A percentile compares a stretch with the other conserved stretches of the same genome.
These are phyloP conservation scores for Habroteleia sp. DNA, from an alignment of 2,888 invertebrate genomes.

Conservation along the genomic window DNA sequence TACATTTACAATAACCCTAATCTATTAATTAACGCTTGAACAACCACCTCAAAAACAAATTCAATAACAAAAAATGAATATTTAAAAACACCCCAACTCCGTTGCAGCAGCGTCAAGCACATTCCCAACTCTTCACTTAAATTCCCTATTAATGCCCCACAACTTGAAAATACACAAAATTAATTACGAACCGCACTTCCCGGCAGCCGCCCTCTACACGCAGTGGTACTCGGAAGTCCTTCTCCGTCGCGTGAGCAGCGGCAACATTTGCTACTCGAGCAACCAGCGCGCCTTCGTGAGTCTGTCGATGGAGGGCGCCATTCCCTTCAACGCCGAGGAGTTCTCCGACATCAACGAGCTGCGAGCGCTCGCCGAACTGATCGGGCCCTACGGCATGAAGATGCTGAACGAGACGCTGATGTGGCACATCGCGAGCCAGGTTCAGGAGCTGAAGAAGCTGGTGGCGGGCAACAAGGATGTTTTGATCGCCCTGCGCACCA, in stretches of 20 bases:
- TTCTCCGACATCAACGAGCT: slow-evolving; percentile 98
- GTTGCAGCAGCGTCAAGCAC: too few relatives aligned
- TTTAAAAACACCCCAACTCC: too few relatives aligned
- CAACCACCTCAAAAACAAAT: too few relatives aligned
- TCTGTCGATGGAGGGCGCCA: slow-evolving; percentile 93
- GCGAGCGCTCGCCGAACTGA: slow-evolving; percentile 95
- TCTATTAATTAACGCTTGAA: too few relatives aligned
- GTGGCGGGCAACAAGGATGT: slow-evolving; percentile 97
- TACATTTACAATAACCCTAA: too few relatives aligned
- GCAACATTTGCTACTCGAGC: slow-evolving; percentile 97
- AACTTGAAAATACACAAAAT: too few relatives aligned
- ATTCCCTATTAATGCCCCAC: too few relatives aligned
- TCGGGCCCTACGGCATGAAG: slow-evolving; percentile 99
- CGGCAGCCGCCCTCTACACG: slow-evolving; percentile 86
- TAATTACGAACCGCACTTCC: too few relatives aligned
- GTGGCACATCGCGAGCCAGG: slow-evolving; percentile 99
- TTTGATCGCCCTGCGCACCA: slow-evolving; percentile 93
- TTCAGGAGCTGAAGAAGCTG: slow-evolving; percentile 95
- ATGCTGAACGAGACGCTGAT: slow-evolving; percentile 97
- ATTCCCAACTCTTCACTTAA: too few relatives aligned
- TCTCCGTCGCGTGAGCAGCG: slow-evolving; percentile 94
- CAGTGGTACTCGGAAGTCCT: slow-evolving; percentile 87
- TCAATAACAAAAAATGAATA: too few relatives aligned
- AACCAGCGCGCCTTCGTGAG: slow-evolving; percentile 98
- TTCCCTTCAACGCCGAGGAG: slow-evolving; percentile 98